A percentile compares a stretch with the other conserved stretches of the same genome.
Conservation (phyloP, 2,797 vertebrate species). For the Malacoctenus gilli region DNA sequence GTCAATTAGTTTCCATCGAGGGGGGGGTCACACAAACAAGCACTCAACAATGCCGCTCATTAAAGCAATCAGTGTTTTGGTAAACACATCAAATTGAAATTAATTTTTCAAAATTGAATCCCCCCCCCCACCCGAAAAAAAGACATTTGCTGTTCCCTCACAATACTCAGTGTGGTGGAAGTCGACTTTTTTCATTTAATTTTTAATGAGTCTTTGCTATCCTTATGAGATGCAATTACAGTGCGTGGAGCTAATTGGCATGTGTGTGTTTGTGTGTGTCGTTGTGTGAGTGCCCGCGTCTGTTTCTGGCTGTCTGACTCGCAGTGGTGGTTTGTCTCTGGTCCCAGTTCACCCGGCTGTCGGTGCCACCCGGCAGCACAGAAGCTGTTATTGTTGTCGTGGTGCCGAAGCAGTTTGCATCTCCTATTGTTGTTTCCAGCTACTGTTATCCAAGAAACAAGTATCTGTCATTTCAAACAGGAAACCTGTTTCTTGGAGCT, state of each 20-base stretch:
- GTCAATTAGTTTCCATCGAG: constrained; percentile 61
- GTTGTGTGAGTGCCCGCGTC: constrained; percentile 5
- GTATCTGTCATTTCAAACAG: too few relatives aligned
- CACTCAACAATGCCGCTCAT: constrained; percentile 60
- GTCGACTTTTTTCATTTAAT: constrained; percentile 13
- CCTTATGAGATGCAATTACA: constrained; percentile 52
- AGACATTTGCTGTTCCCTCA: constrained; percentile 30
- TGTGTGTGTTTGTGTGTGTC: constrained; percentile 16
- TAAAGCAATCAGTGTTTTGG: constrained; percentile 68
- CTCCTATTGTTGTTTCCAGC: constrained; percentile 15
- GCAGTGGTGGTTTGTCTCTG: constrained; percentile 19
- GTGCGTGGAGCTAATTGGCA: constrained; percentile 38
- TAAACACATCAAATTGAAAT: constrained; percentile 63
- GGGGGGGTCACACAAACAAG: constrained; percentile 53
- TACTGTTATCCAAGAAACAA: constrained; percentile 6
- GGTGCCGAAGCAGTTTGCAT: constrained; percentile 20
- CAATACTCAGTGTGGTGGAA: constrained; percentile 28
- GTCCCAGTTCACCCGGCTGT: constrained; percentile 28
- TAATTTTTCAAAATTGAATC: constrained; percentile 48
- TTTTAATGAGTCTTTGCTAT: constrained; percentile 57
- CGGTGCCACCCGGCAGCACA: constrained; percentile 22
- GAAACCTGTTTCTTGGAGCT: too few relatives aligned
- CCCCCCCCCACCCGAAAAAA: too few relatives aligned
- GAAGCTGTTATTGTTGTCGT: constrained; percentile 29
- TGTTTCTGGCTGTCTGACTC: constrained; percentile 21